Conservation (phyloP, 2,113 vertebrate genomes). For the Pachycephala philippinensis region DNA sequence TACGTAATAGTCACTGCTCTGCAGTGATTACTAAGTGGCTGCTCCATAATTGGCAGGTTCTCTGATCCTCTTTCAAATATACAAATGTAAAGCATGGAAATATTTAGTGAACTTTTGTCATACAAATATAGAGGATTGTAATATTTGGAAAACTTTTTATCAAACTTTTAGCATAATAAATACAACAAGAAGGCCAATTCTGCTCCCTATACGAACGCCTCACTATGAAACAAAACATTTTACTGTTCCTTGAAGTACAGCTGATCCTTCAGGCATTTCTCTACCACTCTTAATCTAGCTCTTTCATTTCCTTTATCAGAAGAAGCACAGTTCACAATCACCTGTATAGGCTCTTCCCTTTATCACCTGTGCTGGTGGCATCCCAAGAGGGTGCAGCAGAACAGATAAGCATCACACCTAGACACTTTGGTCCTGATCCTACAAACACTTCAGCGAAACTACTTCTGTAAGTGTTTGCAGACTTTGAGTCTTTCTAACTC, state of each 20-base stretch:
- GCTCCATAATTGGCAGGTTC: not conserved
- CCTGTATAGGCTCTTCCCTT: not conserved
- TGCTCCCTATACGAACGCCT: not conserved
- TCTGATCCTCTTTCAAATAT: not conserved
- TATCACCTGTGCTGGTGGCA: not conserved
- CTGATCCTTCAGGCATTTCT: not conserved
- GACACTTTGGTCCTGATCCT: not conserved
- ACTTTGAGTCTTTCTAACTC: not conserved
- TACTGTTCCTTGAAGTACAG: not conserved
- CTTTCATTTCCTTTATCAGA: not conserved
- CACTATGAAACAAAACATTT: not conserved
- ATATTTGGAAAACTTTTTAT: not conserved
- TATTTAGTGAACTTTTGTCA: not conserved
- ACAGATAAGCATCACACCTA: not conserved
- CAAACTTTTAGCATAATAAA: not conserved
- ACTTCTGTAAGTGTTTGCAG: not conserved
- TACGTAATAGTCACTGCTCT: not conserved
- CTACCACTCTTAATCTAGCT: not conserved
- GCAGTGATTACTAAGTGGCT: not conserved
- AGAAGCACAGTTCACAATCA: not conserved
- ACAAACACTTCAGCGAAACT: not conserved
- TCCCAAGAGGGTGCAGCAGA: not conserved
- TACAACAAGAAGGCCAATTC: not conserved
- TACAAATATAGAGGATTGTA: fast-evolving
- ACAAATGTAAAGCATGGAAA: not conserved